phyloP scores from a whole-genome alignment of 2,113 vertebrate species.

The Pipra filicauda region DNA sequence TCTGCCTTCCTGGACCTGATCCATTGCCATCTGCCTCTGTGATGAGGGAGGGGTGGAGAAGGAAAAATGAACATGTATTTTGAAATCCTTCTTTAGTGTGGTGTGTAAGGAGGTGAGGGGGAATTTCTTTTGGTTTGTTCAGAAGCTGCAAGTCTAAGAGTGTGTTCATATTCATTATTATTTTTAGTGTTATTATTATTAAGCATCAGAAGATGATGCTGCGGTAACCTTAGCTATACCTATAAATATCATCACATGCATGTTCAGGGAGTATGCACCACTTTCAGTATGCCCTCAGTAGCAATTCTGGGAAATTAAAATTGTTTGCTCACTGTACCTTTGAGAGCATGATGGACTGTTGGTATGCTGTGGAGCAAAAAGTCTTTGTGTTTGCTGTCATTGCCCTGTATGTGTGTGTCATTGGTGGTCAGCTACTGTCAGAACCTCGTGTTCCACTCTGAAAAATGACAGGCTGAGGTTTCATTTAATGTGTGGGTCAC shows the following conservation, averaged over 20 bases:
- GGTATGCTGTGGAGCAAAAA: background rate
- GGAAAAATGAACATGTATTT: accelerated
- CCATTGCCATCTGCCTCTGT: background rate
- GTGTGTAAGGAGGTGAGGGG: background rate
- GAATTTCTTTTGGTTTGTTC: background rate
- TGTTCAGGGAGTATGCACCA: background rate
- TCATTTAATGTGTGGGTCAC: background rate
- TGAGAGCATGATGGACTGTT: background rate
- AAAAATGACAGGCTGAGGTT: background rate
- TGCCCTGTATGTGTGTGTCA: background rate
- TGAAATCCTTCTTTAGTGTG: background rate
- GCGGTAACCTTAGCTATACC: background rate
- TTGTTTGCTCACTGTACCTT: background rate
- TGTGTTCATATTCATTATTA: background rate
- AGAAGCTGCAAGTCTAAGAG: background rate
- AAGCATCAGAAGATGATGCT: background rate
- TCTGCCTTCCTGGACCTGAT: background rate
- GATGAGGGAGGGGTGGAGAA: background rate
- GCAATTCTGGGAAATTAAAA: background rate
- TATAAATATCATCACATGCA: background rate
- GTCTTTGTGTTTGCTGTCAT: background rate
- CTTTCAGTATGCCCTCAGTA: background rate
- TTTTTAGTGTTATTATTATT: background rate
- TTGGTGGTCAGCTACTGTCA: background rate
- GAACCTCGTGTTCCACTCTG: background rate